Conservation (phyloP, 2,888 invertebrate genomes). For the Chymomyza amoena region DNA sequence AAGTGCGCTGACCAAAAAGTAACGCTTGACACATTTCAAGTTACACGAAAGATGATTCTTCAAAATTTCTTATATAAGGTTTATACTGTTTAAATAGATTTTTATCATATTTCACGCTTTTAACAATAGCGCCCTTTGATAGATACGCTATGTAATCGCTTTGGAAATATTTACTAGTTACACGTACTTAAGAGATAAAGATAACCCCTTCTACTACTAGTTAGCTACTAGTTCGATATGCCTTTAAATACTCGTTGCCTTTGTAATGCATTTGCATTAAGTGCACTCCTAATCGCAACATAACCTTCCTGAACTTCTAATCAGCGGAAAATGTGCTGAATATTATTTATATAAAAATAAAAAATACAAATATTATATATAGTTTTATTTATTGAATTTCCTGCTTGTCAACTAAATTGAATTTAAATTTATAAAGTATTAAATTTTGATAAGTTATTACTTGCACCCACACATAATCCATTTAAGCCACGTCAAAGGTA, state of each 20-base stretch:
- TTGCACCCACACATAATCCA: neutral
- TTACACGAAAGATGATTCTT: neutral
- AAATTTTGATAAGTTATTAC: neutral
- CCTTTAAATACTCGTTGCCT: neutral
- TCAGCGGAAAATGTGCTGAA: slow-evolving; percentile 46
- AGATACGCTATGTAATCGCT: neutral
- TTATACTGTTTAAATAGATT: neutral
- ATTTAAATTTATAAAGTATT: neutral
- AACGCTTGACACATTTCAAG: slow-evolving; percentile 3
- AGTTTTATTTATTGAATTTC: slow-evolving; percentile 42
- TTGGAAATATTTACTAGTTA: neutral
- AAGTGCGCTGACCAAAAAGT: neutral
- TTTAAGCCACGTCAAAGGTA: neutral
- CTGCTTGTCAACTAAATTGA: slow-evolving; percentile 25
- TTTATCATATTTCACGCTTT: too few species aligned
- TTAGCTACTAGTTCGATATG: neutral
- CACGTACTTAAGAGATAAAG: neutral
- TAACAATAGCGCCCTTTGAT: neutral
- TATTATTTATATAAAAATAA: neutral
- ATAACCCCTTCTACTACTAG: too few species aligned
- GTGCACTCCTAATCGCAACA: slow-evolving; percentile 46
- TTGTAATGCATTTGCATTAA: slow-evolving; percentile 43
- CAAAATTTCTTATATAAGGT: neutral
- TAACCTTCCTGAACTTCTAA: slow-evolving; percentile 57
- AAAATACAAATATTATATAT: slow-evolving; percentile 27